Percentiles rank a stretch among this genome's conserved stretches.
Conservation (phyloP, 2,888 invertebrate species). For the Melitaea athalia region DNA sequence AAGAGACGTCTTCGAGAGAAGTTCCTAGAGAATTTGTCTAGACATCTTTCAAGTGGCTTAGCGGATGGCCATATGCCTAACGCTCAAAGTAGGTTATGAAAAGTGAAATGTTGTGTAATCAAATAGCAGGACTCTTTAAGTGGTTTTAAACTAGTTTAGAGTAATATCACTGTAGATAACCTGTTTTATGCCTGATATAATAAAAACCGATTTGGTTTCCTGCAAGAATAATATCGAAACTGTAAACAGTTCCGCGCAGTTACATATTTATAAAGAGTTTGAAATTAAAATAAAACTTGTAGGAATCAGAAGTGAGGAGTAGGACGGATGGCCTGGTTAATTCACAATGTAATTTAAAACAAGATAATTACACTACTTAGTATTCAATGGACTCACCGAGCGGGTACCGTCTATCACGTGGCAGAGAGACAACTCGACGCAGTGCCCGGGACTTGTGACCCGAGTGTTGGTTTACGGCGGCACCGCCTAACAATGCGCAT, state of each 20-base stretch:
- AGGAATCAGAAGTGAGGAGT: too few species aligned
- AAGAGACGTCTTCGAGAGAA: background rate
- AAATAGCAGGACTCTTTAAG: slow-evolving; percentile 40
- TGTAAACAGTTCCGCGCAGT: slow-evolving; percentile 7
- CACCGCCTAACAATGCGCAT: too few species aligned
- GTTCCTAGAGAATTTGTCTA: slow-evolving; percentile 16
- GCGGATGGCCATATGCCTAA: slow-evolving; percentile 39
- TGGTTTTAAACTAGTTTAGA: slow-evolving; percentile 40
- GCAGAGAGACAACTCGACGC: too few species aligned
- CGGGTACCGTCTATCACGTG: too few species aligned
- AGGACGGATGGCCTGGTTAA: too few species aligned
- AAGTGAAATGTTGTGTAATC: slow-evolving; percentile 53
- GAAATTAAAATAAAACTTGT: background rate
- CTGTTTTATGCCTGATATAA: slow-evolving; percentile 32
- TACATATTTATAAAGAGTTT: slow-evolving; percentile 4
- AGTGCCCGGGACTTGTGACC: too few species aligned
- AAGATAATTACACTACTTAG: too few species aligned
- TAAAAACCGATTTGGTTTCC: slow-evolving; percentile 24
- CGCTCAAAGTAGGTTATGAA: slow-evolving; percentile 49
- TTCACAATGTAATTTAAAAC: too few species aligned
- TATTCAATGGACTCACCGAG: too few species aligned
- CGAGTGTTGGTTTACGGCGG: too few species aligned
- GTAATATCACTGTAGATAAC: slow-evolving; percentile 30
- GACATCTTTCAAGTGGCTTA: slow-evolving; percentile 43
- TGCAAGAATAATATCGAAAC: background rate